Evolutionary conservation across 2,888 invertebrate species (phyloP), one percentile per base, ranked within the genome.

Genomic region (Ypsolopha sequella): DNA sequence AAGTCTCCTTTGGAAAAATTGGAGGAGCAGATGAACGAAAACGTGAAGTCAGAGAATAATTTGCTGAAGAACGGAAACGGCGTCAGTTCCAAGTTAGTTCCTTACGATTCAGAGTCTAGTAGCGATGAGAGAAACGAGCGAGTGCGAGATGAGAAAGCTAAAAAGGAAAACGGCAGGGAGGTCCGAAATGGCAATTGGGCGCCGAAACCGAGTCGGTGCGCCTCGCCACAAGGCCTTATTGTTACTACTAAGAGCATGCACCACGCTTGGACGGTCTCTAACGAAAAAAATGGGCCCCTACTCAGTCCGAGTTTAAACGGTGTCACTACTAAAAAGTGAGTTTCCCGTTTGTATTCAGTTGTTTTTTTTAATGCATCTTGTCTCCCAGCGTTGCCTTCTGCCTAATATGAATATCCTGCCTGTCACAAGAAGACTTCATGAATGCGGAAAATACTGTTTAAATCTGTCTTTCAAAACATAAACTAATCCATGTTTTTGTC

Each of bases 21-120:
- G 53, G 81, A 85, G 57, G 85, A 84, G 56, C 84, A 85, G 61
- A 84, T 85, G 82, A 80, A 80, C 53, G 78, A 76, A 52, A 70
- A 65, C 54, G n/a, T 11, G 6, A 78, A 80, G 55, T 58, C 63
- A 1, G 63, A 66, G 2, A 66, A 63, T 52, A 63, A 72, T 52
- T 56, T 63, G 33, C 68, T 68, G 39, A 68, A 70, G 54, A 78
- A 80, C 56, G 76, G 75, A 2, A 63, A 62, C 55, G 52, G 51
- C 14, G 34, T 41, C 6, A 64, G 67, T 38, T 76, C 81, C 9
- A 74, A 76, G 57, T 74, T 90, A 51, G 90, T 90, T 52, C 90
- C 90, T 24, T 90, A 90, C 60, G 90, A 89, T 61, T 88, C 88
- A 0, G 89, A 89, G 62, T 89, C 89, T 0, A 89, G 87, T 55